phyloP scores from a whole-genome alignment of 2,797 vertebrate species.

The Pseudochaenichthys georgianus region DNA sequence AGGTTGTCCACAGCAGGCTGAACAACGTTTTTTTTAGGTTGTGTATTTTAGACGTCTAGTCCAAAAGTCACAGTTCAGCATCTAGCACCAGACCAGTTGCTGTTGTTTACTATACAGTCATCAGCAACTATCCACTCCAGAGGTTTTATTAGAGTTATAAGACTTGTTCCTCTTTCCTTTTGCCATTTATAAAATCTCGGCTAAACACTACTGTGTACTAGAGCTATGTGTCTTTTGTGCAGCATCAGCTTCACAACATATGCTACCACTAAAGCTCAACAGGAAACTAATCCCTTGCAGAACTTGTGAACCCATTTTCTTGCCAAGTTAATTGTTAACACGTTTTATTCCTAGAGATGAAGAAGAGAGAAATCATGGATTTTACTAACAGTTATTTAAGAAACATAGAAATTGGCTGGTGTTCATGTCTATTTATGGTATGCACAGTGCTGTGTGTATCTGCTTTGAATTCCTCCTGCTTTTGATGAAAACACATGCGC shows the following conservation, averaged over 20 bases:
- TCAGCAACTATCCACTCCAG: conserved; percentile 5
- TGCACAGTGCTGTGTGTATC: background rate
- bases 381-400: background rate
- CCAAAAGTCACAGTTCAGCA: background rate
- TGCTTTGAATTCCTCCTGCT: conserved; percentile 8
- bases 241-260: conserved; percentile 22
- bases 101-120: background rate
- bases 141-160: conserved; percentile 9
- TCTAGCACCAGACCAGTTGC: conserved; percentile 3
- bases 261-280: conserved; percentile 19
- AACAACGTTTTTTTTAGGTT: background rate
- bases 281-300: conserved; percentile 24
- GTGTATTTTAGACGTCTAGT: background rate
- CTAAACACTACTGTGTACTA: background rate
- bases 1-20: background rate
- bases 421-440: conserved; percentile 3
- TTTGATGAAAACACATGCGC: conserved; percentile 12
- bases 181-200: conserved; percentile 4
- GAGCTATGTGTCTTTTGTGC: background rate
- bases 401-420: background rate
- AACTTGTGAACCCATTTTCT: conserved; percentile 20
- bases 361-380: conserved; percentile 12
- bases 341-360: background rate
- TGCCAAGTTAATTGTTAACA: conserved; percentile 6
- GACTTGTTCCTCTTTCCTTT: conserved; percentile 2